Evolutionary conservation across 2,113 vertebrate species (phyloP).

Genomic region (Pithys albifrons): DNA sequence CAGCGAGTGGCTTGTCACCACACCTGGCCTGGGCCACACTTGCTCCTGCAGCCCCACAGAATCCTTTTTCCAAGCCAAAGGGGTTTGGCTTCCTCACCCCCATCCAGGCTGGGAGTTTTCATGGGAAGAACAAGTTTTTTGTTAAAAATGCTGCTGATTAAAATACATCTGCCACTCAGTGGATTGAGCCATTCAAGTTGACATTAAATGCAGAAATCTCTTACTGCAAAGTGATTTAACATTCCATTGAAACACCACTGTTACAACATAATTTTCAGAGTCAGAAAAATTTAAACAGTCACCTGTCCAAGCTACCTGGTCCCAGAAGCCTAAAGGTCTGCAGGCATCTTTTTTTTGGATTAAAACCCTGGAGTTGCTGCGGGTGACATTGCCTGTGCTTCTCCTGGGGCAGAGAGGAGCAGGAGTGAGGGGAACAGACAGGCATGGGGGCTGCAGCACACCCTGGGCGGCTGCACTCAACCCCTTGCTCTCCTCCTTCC

Average conservation of each 20-base stretch:
- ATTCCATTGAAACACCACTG: not conserved
- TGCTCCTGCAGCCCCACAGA: not conserved
- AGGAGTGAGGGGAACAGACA: rapidly evolving
- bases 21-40: not conserved
- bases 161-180: not conserved
- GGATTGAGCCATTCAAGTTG: not conserved
- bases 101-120: not conserved
- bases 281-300: not conserved
- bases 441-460: rapidly evolving
- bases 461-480: not conserved
- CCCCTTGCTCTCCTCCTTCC: not conserved
- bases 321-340: not conserved
- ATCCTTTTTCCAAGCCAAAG: not conserved
- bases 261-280: not conserved
- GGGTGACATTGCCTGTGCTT: not conserved
- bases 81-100: not conserved
- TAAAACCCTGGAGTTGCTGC: not conserved
- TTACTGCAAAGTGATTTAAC: not conserved
- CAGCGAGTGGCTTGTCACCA: rapidly evolving
- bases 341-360: not conserved
- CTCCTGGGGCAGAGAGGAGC: rapidly evolving
- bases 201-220: not conserved
- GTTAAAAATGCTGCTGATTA: not conserved
- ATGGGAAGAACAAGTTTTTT: not conserved
- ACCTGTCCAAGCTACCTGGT: not conserved